phyloP scores from a whole-genome alignment of 2,797 vertebrate species.

The Galaxias olidus region DNA sequence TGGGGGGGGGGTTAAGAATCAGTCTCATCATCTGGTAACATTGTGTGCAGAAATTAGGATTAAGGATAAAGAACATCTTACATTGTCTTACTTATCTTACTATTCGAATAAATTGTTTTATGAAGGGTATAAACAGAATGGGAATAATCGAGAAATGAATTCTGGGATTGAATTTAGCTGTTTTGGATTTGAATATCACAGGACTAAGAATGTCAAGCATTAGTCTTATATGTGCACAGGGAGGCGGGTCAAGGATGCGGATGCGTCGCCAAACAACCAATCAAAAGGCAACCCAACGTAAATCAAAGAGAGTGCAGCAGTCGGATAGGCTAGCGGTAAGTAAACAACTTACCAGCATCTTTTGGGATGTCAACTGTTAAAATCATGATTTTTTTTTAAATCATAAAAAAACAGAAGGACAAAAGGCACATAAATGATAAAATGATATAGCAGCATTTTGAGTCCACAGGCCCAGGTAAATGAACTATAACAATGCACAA shows the following conservation, averaged over 20 bases:
- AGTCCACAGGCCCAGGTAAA: too few relatives aligned
- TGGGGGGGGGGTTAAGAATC: too few relatives aligned
- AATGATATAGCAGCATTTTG: constrained; percentile 41
- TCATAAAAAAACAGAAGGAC: constrained; percentile 44
- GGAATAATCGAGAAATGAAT: too few relatives aligned
- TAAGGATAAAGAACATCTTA: too few relatives aligned
- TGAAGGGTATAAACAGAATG: too few relatives aligned
- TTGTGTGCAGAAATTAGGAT: too few relatives aligned
- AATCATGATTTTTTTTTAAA: constrained; percentile 54
- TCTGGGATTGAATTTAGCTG: too few relatives aligned
- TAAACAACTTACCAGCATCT: constrained; percentile 64
- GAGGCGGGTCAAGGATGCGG: constrained; percentile 35
- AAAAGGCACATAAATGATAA: constrained; percentile 46
- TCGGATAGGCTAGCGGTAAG: constrained; percentile 33
- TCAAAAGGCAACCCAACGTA: constrained; percentile 2
- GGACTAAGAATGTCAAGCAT: too few relatives aligned
- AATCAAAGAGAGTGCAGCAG: constrained; percentile 34
- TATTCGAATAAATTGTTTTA: too few relatives aligned
- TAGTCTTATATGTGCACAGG: constrained; percentile 30
- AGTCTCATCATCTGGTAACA: too few relatives aligned
- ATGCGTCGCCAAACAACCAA: constrained; percentile 18
- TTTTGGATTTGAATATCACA: too few relatives aligned
- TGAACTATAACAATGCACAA: neutral
- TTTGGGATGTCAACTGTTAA: constrained; percentile 58
- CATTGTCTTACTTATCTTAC: too few relatives aligned